Conservation (phyloP, 2,797 vertebrate genomes). For the Gouania willdenowi region DNA sequence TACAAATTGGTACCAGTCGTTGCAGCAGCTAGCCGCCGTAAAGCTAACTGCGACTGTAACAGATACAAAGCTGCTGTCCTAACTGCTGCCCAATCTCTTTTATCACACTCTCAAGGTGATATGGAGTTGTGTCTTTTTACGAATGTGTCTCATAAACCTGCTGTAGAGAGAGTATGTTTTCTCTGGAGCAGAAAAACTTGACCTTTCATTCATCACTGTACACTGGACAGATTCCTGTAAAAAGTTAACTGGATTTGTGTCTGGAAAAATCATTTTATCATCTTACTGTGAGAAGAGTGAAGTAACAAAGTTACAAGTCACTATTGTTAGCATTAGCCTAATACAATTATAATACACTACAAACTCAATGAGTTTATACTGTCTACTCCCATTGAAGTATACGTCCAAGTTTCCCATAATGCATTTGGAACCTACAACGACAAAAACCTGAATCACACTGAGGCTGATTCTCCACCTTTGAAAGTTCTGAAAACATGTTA, state of each 20-base stretch:
- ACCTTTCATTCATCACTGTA: conserved; percentile 1
- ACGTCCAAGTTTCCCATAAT: too few relatives aligned
- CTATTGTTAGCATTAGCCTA: too few relatives aligned
- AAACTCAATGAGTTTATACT: too few relatives aligned
- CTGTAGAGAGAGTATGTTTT: conserved; percentile 4
- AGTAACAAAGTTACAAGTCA: too few relatives aligned
- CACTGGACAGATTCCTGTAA: conserved; percentile 2
- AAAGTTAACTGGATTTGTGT: conserved; percentile 32
- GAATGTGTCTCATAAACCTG: conserved; percentile 19
- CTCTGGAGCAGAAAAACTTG: conserved; percentile 13
- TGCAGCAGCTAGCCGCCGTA: conserved; percentile 8
- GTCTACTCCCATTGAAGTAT: too few relatives aligned
- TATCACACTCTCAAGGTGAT: conserved; percentile 1
- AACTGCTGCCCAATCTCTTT: background rate
- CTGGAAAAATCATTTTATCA: conserved; percentile 42
- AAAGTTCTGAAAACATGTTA: too few relatives aligned
- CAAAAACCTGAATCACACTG: too few relatives aligned
- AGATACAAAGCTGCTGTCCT: background rate
- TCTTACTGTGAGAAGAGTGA: too few relatives aligned
- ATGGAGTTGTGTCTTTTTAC: conserved; percentile 10
- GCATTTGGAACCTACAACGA: too few relatives aligned
- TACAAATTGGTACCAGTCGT: too few relatives aligned
- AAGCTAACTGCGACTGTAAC: background rate
- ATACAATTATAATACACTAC: too few relatives aligned
- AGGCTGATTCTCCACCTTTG: too few relatives aligned